Evolutionary conservation across 2,888 invertebrate species (phyloP).

Genomic region (Drosophila nigricruria): DNA sequence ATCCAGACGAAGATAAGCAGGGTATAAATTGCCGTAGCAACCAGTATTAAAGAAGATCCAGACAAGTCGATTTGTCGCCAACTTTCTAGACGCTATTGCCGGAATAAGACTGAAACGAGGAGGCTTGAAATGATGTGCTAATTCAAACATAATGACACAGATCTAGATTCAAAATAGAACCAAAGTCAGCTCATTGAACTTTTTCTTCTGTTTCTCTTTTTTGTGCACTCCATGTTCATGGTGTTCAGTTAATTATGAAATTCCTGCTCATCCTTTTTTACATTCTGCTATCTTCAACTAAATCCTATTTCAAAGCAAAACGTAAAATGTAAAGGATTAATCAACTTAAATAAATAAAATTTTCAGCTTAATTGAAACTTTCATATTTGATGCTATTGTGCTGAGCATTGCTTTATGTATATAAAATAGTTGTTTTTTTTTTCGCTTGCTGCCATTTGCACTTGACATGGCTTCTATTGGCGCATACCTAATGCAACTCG

Average conservation of each 20-base stretch:
- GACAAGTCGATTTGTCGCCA: not conserved
- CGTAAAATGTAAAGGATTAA: not conserved
- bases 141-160: too few relatives aligned
- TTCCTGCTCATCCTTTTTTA: not conserved
- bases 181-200: not conserved
- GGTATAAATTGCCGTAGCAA: not conserved
- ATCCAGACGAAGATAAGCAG: not conserved
- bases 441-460: not conserved
- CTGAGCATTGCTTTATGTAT: not conserved
- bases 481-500: slow-evolving; percentile 8
- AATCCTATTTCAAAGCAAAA: not conserved
- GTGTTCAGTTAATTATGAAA: too few relatives aligned
- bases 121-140: too few relatives aligned
- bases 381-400: not conserved
- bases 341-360: not conserved
- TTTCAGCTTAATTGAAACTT: not conserved
- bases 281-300: not conserved
- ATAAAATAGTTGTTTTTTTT: not conserved
- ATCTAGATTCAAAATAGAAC: not conserved
- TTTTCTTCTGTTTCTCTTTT: too few relatives aligned
- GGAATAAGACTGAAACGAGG: not conserved
- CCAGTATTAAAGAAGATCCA: not conserved
- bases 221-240: too few relatives aligned
- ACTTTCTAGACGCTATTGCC: not conserved
- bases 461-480: not conserved